phyloP scores from a whole-genome alignment of 2,888 invertebrate species.

The Dryomyza anilis region DNA sequence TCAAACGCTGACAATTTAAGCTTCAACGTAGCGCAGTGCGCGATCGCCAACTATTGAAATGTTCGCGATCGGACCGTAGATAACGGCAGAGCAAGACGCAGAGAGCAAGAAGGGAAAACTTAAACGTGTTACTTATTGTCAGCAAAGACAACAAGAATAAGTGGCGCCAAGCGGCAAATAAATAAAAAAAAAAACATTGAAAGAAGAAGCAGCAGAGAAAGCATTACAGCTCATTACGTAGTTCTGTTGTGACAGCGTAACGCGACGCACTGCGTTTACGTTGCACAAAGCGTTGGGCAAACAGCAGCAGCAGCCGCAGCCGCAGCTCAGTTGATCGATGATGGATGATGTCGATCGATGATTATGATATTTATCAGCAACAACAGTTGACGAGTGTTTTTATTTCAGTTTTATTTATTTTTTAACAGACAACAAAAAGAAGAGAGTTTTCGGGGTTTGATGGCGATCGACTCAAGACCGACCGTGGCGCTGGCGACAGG shows the following conservation, averaged over 20 bases:
- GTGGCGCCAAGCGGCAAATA: conserved; percentile 53
- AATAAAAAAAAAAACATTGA: conserved; percentile 13
- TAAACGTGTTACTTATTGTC: no score
- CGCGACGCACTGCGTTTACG: not conserved
- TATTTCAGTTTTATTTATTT: no score
- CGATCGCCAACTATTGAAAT: not conserved
- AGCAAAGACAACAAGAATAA: conserved; percentile 26
- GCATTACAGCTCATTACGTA: not conserved
- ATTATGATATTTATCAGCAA: no score
- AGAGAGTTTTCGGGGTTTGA: no score
- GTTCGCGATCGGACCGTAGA: no score
- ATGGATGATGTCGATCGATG: not conserved
- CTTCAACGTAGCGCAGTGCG: not conserved
- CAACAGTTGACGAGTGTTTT: no score
- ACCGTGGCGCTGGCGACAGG: no score
- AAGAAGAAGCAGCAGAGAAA: not conserved
- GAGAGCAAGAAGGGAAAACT: not conserved
- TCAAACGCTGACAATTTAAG: conserved; percentile 1
- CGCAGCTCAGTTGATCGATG: not conserved
- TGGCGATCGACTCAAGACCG: no score
- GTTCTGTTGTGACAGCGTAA: not conserved
- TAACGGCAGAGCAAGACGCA: not conserved
- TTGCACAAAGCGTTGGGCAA: not conserved
- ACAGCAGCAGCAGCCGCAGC: not conserved
- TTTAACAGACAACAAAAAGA: no score